Conservation (phyloP, 2,797 vertebrate species). For the Luscinia megarhynchos region DNA sequence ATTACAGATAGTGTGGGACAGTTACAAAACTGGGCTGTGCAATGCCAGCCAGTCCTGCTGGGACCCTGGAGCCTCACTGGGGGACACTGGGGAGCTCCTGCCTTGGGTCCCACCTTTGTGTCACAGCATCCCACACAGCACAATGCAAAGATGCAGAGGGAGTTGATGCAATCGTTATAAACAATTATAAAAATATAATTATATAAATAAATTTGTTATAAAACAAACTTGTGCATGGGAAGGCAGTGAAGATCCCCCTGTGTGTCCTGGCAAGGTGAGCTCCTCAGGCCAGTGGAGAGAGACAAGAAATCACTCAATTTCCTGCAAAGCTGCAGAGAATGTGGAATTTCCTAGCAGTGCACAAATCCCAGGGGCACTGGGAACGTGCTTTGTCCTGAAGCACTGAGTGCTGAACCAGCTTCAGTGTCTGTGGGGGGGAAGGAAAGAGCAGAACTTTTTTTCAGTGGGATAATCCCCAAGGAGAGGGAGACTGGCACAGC, state of each 20-base stretch:
- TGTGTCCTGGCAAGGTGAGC: not conserved
- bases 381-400: not conserved
- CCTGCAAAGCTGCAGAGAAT: not conserved
- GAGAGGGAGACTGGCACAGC: not conserved
- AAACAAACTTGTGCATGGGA: not conserved
- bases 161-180: too few relatives aligned
- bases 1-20: not conserved
- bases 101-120: accelerated
- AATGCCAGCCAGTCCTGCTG: not conserved
- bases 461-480: not conserved
- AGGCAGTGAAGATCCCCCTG: not conserved
- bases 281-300: not conserved
- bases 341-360: not conserved
- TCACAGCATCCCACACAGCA: not conserved
- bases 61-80: not conserved
- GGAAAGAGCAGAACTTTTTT: not conserved
- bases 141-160: not conserved
- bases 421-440: not conserved
- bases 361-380: not conserved
- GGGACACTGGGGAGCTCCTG: not conserved
- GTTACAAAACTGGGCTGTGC: not conserved
- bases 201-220: not conserved
- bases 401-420: not conserved
- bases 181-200: too few relatives aligned
- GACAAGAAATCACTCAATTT: not conserved